Conservation (phyloP, 2,113 vertebrate genomes). For the Canis aureus region DNA sequence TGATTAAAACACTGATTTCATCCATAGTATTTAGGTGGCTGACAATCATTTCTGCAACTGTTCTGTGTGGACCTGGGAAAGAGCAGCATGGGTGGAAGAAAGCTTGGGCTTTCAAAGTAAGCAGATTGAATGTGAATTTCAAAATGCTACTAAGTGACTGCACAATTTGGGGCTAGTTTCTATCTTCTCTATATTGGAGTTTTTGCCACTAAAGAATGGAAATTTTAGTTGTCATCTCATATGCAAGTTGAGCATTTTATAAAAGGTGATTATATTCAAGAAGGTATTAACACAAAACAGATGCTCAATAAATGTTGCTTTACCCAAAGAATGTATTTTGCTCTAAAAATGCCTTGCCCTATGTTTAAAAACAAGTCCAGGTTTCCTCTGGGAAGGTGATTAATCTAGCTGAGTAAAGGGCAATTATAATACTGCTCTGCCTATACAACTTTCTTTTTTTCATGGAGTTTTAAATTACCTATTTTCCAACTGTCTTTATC, state of each 20-base stretch:
- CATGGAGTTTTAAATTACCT: slow-evolving; percentile 40
- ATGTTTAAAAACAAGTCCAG: not conserved
- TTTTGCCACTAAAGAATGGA: not conserved
- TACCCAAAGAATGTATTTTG: slow-evolving; percentile 2
- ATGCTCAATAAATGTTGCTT: not conserved
- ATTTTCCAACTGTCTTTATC: not conserved
- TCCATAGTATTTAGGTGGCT: not conserved
- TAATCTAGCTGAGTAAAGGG: not conserved
- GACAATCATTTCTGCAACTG: not conserved
- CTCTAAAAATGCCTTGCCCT: not conserved
- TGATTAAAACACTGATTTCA: not conserved
- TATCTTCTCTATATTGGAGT: not conserved
- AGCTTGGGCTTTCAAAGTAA: not conserved
- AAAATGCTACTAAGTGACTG: not conserved
- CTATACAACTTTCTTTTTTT: not conserved
- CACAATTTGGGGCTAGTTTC: not conserved
- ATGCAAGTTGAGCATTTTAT: not conserved
- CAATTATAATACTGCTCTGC: not conserved
- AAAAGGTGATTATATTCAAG: not conserved
- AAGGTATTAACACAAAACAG: not conserved
- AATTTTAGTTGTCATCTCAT: not conserved
- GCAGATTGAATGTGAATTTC: not conserved
- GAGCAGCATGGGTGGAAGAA: not conserved
- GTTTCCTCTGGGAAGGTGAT: not conserved
- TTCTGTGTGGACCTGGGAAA: not conserved